phyloP scores from a whole-genome alignment of 2,113 vertebrate genomes.

The Oryzias woworae region DNA sequence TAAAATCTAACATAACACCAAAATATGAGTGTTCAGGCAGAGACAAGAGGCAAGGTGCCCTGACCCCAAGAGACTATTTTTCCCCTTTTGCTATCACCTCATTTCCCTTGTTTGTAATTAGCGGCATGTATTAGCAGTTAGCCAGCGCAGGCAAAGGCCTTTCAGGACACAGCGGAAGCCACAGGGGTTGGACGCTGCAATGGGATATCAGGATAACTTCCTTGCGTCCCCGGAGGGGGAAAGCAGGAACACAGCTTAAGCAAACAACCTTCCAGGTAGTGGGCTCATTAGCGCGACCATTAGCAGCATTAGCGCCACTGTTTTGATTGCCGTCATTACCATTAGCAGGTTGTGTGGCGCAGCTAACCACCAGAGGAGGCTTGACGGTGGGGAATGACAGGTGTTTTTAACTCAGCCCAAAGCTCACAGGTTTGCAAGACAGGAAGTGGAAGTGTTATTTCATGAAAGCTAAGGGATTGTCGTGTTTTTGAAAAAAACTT shows the following conservation, averaged over 20 bases:
- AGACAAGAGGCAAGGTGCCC: slow-evolving; percentile 12
- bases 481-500: no score
- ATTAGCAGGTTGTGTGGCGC: slow-evolving; percentile 54
- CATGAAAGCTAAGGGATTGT: no score
- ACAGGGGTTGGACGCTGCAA: slow-evolving; percentile 33
- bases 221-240: slow-evolving; percentile 45
- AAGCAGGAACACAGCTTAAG: slow-evolving; percentile 68
- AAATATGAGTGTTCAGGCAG: background rate
- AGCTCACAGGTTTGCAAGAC: slow-evolving; percentile 33
- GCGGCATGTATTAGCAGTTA: slow-evolving; percentile 54
- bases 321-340: slow-evolving; percentile 71
- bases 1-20: no score
- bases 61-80: slow-evolving; percentile 18
- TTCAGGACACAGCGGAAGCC: slow-evolving; percentile 49
- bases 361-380: slow-evolving; percentile 45
- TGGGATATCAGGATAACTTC: slow-evolving; percentile 52
- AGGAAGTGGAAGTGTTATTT: no score
- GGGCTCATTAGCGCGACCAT: slow-evolving; percentile 68
- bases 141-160: slow-evolving; percentile 56
- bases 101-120: slow-evolving; percentile 77
- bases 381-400: slow-evolving; percentile 49
- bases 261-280: slow-evolving; percentile 74
- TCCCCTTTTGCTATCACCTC: slow-evolving; percentile 36
- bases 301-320: slow-evolving; percentile 64
- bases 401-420: slow-evolving; percentile 52